These are phyloP conservation scores for Xerus inauris DNA, from an alignment of 2,113 vertebrate species.

Conservation along the genomic window DNA sequence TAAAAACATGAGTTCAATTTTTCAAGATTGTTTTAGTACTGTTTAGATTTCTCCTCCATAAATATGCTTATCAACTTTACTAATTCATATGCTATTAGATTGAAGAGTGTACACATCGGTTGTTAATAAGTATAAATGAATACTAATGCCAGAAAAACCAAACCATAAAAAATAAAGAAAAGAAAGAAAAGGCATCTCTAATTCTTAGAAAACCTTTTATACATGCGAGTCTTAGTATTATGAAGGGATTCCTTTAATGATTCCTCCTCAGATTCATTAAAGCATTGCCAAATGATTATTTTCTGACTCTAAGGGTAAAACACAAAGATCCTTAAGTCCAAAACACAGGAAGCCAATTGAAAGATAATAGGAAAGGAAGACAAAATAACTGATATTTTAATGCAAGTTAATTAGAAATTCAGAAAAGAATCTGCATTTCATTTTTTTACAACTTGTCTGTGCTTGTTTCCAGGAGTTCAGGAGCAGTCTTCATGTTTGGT, in stretches of 20 bases:
- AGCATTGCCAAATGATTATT: background rate
- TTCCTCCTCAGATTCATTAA: background rate
- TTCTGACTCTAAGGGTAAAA: background rate
- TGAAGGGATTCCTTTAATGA: background rate
- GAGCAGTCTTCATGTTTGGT: background rate
- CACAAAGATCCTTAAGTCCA: background rate
- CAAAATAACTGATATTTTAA: background rate
- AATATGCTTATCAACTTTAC: background rate
- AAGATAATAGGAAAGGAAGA: slow-evolving; percentile 6
- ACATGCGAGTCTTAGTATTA: background rate
- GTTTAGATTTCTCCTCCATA: background rate
- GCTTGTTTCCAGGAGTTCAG: background rate
- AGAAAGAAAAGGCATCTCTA: background rate
- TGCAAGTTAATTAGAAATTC: background rate
- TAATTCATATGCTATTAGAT: background rate
- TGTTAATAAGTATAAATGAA: background rate
- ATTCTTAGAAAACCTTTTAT: background rate
- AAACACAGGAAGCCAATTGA: background rate
- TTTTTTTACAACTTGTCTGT: background rate
- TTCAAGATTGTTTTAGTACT: background rate
- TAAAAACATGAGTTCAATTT: background rate
- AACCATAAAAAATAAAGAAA: background rate
- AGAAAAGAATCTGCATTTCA: background rate
- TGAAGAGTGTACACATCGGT: background rate
- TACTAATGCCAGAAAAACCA: background rate